A percentile compares a stretch with the other conserved stretches of the same genome.
phyloP scores from a whole-genome alignment of 2,888 invertebrate species.

The Alviniconcha strummeri region DNA sequence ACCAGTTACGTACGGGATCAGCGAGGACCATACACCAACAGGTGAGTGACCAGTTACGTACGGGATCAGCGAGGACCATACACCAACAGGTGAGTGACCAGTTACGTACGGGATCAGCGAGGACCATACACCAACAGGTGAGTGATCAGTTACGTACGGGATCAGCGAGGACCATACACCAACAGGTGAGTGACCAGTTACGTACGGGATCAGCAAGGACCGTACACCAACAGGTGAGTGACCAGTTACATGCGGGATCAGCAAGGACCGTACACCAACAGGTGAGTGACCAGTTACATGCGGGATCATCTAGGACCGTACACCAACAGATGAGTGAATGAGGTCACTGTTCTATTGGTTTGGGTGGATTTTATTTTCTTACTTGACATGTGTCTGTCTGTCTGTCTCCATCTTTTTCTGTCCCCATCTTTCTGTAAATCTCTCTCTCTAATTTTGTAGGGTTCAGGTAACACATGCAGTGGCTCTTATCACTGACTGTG shows the following conservation, averaged over 20 bases:
- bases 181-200: no score
- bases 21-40: conserved; percentile 82
- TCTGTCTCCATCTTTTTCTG: no score
- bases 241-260: conserved; percentile 88
- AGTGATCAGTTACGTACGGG: no score
- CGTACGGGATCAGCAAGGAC: conserved; percentile 87
- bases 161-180: no score
- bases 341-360: conserved; percentile 45
- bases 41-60: conserved; percentile 79
- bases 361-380: no score
- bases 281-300: conserved; percentile 80
- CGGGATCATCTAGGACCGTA: conserved; percentile 91
- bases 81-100: conserved; percentile 81
- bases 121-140: no score
- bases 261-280: conserved; percentile 90
- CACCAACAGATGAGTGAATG: conserved; percentile 80
- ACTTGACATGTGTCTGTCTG: no score
- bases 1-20: conserved; percentile 86
- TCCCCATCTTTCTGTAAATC: no score
- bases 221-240: conserved; percentile 85
- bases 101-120: no score
- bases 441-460: no score
- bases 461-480: no score
- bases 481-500: no score
- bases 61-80: conserved; percentile 94